Conservation (phyloP, 2,888 invertebrate genomes). For the Smittia sp. region DNA sequence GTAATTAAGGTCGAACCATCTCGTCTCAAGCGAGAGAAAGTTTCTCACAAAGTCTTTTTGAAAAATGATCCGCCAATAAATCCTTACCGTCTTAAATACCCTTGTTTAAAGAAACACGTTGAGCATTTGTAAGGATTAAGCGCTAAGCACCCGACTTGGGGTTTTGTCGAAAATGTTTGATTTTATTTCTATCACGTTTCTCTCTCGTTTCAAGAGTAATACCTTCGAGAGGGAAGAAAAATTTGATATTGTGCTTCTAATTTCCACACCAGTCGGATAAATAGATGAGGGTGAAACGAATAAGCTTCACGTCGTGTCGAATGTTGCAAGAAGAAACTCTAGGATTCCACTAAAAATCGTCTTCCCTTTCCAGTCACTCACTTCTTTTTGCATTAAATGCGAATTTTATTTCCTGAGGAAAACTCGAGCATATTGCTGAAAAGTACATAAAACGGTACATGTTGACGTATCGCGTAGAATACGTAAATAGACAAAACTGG, state of each 20-base stretch:
- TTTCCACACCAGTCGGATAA: neutral
- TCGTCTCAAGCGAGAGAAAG: neutral
- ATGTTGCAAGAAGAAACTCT: neutral
- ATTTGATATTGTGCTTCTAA: neutral
- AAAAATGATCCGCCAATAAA: conserved; percentile 21
- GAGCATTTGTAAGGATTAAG: conserved; percentile 27
- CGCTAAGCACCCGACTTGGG: neutral
- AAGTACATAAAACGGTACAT: conserved; percentile 3
- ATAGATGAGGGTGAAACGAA: neutral
- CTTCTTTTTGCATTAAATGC: no score
- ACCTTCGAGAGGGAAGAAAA: neutral
- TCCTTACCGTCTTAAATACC: conserved; percentile 7
- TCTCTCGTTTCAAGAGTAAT: conserved; percentile 4
- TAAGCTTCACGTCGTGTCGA: neutral
- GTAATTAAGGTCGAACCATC: no score
- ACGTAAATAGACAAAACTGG: conserved; percentile 26
- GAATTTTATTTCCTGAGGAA: no score
- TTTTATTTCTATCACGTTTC: conserved; percentile 32
- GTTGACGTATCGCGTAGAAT: neutral
- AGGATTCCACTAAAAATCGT: neutral
- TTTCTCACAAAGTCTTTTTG: neutral
- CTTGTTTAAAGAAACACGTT: conserved; percentile 3
- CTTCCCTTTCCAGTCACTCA: no score
- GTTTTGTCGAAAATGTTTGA: neutral
- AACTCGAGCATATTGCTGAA: neutral